Evolutionary conservation across 2,888 invertebrate species (phyloP), one percentile per base, ranked within the genome.

Genomic region (Ganaspis brasiliensis): DNA sequence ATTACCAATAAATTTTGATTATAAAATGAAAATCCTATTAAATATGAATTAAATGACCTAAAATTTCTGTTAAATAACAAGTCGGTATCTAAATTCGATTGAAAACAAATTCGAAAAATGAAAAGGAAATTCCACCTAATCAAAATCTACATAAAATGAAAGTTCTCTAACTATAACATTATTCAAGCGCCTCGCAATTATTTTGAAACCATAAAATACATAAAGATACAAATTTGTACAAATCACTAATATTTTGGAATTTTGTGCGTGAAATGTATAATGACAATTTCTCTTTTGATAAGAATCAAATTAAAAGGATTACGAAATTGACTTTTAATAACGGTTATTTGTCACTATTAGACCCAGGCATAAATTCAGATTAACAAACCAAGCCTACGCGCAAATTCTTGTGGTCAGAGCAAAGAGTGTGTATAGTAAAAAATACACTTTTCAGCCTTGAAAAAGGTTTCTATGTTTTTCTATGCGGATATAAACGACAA

Each of bases 301-400:
- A 21, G 19, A 61, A 35, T 12, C 12, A 16, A 5, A 37, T 61
- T 6, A 2, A 61, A 61, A 35, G 19, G 52, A 37, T 61, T 37
- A 21, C 10, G 12, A 19, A 61, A 61, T 61, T 10, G 12, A 61
- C 10, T 19, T 19, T 35, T 12, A 35, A 9, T 37, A 61, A 61
- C 19, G 37, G 61, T 14, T 37, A 52, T 52, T 52, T 52, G 52
- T 52, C 52, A 52, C 52, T 52, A 52, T 52, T 52, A 52, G 16
- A 52, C 16, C 16, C 9, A 52, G 19, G 19, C 52, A 52, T 52
- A 52, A 52, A 52, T 52, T 52, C 16, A 21, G 63, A 67, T 67
- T 67, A 67, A 67, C 67, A 45, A 45, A 24, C n/a, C 24, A 21
- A 21, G 24, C 67, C 67, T 67, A 67, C 67, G 24, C 67, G 45